phyloP scores from a whole-genome alignment of 1,140 invertebrate species.

The Daktulosphaira vitifoliae region DNA sequence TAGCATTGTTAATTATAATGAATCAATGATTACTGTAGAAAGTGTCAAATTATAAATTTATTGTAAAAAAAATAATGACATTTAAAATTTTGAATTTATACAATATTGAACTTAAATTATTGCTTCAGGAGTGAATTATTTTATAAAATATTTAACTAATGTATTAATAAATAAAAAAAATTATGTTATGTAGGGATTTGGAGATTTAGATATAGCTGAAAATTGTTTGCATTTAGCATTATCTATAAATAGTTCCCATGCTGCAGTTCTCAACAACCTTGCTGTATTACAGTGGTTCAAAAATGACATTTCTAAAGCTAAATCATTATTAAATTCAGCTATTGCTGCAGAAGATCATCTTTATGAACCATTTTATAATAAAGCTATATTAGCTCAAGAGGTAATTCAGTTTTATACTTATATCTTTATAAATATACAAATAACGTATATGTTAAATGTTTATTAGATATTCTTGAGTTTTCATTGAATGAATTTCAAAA shows the following conservation, averaged over 20 bases:
- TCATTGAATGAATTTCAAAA: neutral
- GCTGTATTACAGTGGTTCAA: constrained; percentile 69
- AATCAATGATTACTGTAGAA: too few species aligned
- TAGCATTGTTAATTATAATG: too few species aligned
- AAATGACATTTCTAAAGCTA: constrained; percentile 46
- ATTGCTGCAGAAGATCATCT: constrained; percentile 54
- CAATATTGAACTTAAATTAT: too few species aligned
- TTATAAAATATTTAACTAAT: neutral
- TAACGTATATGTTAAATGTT: too few species aligned
- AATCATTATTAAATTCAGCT: constrained; percentile 50
- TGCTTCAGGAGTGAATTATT: too few species aligned
- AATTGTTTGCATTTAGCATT: constrained; percentile 84
- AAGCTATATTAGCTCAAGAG: constrained; percentile 56
- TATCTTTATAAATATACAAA: neutral
- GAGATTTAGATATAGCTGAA: constrained; percentile 77
- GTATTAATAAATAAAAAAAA: too few species aligned
- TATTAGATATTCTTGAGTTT: neutral
- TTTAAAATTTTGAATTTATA: too few species aligned
- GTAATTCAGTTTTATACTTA: too few species aligned
- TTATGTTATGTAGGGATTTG: constrained; percentile 60
- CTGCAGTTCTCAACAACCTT: constrained; percentile 86
- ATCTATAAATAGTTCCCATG: constrained; percentile 74
- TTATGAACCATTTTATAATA: constrained; percentile 70
- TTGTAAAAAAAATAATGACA: too few species aligned
- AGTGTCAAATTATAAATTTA: too few species aligned